These are phyloP conservation scores for Melanerpes aurifrons DNA, from an alignment of 2,113 vertebrate genomes.

Conservation along the genomic window DNA sequence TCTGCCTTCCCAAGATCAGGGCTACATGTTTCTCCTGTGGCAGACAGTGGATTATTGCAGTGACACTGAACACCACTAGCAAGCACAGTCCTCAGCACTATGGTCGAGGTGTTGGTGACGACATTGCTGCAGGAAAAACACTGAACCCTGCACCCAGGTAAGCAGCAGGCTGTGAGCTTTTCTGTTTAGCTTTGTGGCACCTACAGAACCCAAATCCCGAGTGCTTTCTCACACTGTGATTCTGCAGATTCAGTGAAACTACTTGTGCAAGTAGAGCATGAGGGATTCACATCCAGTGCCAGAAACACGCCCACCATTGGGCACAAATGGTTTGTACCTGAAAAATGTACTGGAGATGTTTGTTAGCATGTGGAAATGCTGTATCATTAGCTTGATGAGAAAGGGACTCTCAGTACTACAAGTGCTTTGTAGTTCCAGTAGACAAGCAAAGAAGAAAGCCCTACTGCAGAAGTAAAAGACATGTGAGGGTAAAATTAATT, in stretches of 20 bases:
- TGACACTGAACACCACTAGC: not conserved
- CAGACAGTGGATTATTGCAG: constrained; percentile 23
- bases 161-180: not conserved
- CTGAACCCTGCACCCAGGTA: constrained; percentile 5
- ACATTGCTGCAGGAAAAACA: not conserved
- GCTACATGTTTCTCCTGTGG: not conserved
- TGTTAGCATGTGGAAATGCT: not conserved
- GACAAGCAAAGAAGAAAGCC: not conserved
- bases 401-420: not conserved
- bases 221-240: not conserved
- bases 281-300: not conserved
- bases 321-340: not conserved
- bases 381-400: not conserved
- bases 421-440: not conserved
- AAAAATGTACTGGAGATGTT: not conserved
- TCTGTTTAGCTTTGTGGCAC: not conserved
- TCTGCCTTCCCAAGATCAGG: not conserved
- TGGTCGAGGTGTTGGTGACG: constrained; percentile 34
- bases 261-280: not conserved
- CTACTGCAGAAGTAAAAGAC: not conserved
- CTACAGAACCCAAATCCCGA: not conserved
- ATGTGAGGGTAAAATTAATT: constrained; percentile 1
- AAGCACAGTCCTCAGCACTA: not conserved
- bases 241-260: not conserved
- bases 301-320: not conserved